Evolutionary conservation across 2,113 vertebrate genomes (phyloP), one percentile per base, ranked within the genome.

Genomic region (Plecturocebus donacophilus): DNA sequence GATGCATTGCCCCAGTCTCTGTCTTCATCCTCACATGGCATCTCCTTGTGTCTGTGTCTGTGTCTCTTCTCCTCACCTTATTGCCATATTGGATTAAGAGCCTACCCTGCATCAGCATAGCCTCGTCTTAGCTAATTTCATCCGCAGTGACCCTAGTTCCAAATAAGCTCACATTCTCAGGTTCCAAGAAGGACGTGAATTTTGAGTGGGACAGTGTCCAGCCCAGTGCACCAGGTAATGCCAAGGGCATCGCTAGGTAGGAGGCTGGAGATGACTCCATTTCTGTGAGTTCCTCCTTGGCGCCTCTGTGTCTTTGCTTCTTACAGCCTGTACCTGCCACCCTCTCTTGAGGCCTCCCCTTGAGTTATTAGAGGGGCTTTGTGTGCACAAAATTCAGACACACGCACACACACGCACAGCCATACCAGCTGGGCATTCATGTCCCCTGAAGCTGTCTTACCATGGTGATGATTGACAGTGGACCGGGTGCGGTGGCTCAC

Each of bases 401-500:
- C 84, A 40, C 68, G 20, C 35, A n/a, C 8, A 70, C 13, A 66
- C 16, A 45, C 68, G n/a, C 66, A 25, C 61, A 64, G 42, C 42
- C 42, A 42, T 5, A 42, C 42, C 12, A 11, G 0, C 38, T 49
- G 68, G 56, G 64, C 32, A 20, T 23, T 40, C 2, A 4, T 49
- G 90, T 90, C 45, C 54, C 56, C 66, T 54, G 75, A 45, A 17
- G 30, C 19, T 0, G 0, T 76, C 42, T 77, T 32, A 38, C 14
- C 47, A 4, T 25, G 64, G 52, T n/a, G 45, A 35, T n/a, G 16
- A 76, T 45, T 2, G 2, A 27, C 35, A 9, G 23, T 42, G 23
- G 61, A 30, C 5, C 0, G 27, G 61, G 12, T 0, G 6, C 2
- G 0, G 61, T 64, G 61, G 27, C 61, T 64, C 61, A 64, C 12